Evolutionary conservation across 2,113 vertebrate genomes (phyloP).

Genomic region (Baryphthengus martii): DNA sequence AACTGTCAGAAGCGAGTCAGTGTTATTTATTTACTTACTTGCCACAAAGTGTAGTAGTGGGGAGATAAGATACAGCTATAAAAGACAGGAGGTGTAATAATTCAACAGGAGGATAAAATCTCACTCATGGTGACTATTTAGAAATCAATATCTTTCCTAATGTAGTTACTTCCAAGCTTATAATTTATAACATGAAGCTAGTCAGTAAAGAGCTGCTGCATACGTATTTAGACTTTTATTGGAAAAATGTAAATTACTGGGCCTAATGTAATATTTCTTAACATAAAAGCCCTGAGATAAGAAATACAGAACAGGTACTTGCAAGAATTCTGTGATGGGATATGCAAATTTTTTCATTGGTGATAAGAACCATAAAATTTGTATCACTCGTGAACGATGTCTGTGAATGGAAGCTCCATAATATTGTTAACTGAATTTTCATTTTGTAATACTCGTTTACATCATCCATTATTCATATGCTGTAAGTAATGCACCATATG

Average conservation of each 20-base stretch:
- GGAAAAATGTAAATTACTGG: slow-evolving; percentile 31
- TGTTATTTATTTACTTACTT: slow-evolving; percentile 18
- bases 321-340: not conserved
- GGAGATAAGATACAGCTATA: slow-evolving; percentile 1
- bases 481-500: not conserved
- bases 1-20: not conserved
- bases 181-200: not conserved
- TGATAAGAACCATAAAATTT: slow-evolving; percentile 33
- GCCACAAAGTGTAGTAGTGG: not conserved
- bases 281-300: slow-evolving; percentile 27
- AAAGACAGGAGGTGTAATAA: not conserved
- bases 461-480: slow-evolving; percentile 1
- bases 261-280: slow-evolving; percentile 19
- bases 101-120: slow-evolving; percentile 31
- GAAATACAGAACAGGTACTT: not conserved
- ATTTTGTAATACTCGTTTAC: slow-evolving; percentile 6
- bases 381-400: not conserved
- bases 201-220: slow-evolving; percentile 10
- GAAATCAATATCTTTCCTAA: slow-evolving; percentile 29
- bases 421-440: slow-evolving; percentile 3
- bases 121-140: not conserved
- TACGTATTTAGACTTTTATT: slow-evolving; percentile 34
- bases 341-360: slow-evolving; percentile 32
- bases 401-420: not conserved
- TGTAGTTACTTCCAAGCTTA: not conserved